Base-by-base conservation (phyloP, 2,888 invertebrate species). In the Geophilus truncorum region DNA sequence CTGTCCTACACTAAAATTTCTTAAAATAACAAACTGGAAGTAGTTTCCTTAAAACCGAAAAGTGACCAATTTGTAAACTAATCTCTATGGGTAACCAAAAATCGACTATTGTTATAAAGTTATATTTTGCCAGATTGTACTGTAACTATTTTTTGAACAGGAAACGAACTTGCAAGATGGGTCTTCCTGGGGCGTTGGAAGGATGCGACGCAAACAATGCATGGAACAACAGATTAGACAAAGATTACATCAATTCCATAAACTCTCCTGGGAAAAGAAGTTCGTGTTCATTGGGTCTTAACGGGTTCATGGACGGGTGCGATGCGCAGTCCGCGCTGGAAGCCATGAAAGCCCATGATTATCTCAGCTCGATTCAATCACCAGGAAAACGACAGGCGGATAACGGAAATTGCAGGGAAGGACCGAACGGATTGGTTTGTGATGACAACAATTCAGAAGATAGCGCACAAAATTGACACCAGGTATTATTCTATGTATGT, bases 301-400 rank as follows among this genome's bases (percentile, higher is more conserved):
- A 23, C n/a, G 70, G 70, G n/a, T 70, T 70, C 70, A 70, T 70
- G 70, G 70, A 70, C 70, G 70, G 70, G 28, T 70, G 70, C 12
- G 70, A 70, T 6, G 70, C 70, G 15, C 28, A 70, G 12, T 70
- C 70, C 28, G 70, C 70, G 28, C 10, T 70, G 15, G 70, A 70
- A 70, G 70, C 70, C 10, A 0, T 70, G 12, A 70, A 70, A 70
- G 28, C 25, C 25, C 70, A 23, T 10, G 28, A 70, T 7, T 70
- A 25, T n/a, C 0, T 70, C 25, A 70, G n/a, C 12, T 70, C 70
- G 0, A 10, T 70, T 4, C 70, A 70, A 70, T 70, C 70, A 1
- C 70, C 70, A 15, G 70, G 70, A 28, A 70, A 70, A 70, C 70
- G 70, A 6, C 25, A 25, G n/a, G 70, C 6, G n/a, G 70, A 70